These are phyloP conservation scores for Troides helena DNA, from an alignment of 2,888 invertebrate species.

Conservation along the genomic window DNA sequence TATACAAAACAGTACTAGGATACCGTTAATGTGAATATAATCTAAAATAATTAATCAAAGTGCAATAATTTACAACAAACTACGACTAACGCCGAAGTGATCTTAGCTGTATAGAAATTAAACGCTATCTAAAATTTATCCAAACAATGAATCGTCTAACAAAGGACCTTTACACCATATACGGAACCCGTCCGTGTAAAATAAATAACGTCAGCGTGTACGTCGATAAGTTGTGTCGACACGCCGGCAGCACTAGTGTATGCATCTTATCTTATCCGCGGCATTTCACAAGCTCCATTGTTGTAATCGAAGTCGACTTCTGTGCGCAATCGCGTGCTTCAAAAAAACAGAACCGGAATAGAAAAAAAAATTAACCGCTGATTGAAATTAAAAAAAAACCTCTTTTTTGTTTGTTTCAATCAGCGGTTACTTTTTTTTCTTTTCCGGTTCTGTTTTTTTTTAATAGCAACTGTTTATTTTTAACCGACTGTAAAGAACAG, in stretches of 20 bases:
- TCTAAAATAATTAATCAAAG: conserved; percentile 1
- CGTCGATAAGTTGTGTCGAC: conserved; percentile 29
- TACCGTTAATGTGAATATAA: too few species aligned
- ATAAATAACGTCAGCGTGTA: conserved; percentile 23
- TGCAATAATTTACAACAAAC: conserved; percentile 4
- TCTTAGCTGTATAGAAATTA: conserved; percentile 17
- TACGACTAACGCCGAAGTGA: conserved; percentile 1
- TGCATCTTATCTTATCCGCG: conserved; percentile 37
- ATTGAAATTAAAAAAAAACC: too few species aligned
- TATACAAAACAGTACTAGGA: too few species aligned
- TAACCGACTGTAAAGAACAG: too few species aligned
- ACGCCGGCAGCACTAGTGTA: conserved; percentile 34
- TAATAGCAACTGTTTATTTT: too few species aligned
- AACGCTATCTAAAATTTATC: conserved; percentile 26
- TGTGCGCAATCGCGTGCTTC: conserved; percentile 41
- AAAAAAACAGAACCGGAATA: too few species aligned
- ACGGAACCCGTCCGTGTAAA: conserved; percentile 14
- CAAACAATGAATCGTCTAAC: conserved; percentile 25
- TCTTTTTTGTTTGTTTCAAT: too few species aligned
- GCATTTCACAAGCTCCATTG: conserved; percentile 46
- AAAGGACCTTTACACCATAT: conserved; percentile 28
- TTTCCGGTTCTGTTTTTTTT: too few species aligned
- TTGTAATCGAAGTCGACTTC: conserved; percentile 43
- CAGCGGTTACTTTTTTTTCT: too few species aligned
- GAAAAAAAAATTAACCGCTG: too few species aligned